Percentiles rank a stretch among this genome's conserved stretches.
Evolutionary conservation across 2,113 vertebrate genomes (phyloP).

Genomic region (Chionomys nivalis): DNA sequence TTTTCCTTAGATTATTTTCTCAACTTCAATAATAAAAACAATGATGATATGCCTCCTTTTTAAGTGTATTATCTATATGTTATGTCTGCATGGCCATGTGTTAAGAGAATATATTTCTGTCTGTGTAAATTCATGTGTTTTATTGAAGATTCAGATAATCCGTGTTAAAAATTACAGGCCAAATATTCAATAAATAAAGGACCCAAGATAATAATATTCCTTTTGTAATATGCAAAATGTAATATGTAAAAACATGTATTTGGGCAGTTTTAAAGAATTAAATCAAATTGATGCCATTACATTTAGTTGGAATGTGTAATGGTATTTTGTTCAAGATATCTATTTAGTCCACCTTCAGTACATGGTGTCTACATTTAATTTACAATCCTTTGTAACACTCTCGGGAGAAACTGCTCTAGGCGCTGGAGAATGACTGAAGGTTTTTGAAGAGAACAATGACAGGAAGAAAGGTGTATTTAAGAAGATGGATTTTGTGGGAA

Average conservation of each 20-base stretch:
- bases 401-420: constrained; percentile 24
- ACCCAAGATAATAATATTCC: not conserved
- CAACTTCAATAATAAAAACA: not conserved
- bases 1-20: not conserved
- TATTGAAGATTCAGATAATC: not conserved
- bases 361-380: not conserved
- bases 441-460: constrained; percentile 57
- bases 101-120: not conserved
- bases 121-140: not conserved
- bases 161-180: not conserved
- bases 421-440: constrained; percentile 52
- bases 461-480: constrained; percentile 61
- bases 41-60: not conserved
- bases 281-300: not conserved
- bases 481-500: constrained; percentile 60
- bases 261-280: not conserved
- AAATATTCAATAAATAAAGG: not conserved
- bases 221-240: not conserved
- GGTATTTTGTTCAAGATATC: not conserved
- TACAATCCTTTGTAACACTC: constrained; percentile 33
- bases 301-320: not conserved
- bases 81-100: not conserved
- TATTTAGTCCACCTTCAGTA: not conserved
- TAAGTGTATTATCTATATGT: not conserved
- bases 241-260: not conserved